Conservation (phyloP, 2,797 vertebrate species). For the Acanthurus lineatus region DNA sequence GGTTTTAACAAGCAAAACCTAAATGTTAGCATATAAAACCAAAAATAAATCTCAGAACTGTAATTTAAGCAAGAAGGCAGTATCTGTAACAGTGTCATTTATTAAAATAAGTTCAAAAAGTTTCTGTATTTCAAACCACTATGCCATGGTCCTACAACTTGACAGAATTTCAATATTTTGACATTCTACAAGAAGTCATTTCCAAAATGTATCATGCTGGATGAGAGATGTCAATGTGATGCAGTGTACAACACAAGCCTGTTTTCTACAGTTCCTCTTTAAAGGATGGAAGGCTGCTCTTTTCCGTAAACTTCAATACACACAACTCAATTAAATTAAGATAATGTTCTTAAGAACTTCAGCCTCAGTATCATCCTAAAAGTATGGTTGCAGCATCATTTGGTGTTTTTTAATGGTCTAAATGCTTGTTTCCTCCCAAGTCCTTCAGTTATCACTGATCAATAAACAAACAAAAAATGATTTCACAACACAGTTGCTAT, state of each 20-base stretch:
- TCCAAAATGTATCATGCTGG: slow-evolving; percentile 44
- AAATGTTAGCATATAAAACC: neutral
- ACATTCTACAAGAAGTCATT: slow-evolving; percentile 14
- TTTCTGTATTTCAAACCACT: slow-evolving; percentile 41
- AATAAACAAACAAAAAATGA: slow-evolving; percentile 47
- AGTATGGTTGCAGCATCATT: slow-evolving; percentile 24
- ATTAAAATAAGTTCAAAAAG: slow-evolving; percentile 67
- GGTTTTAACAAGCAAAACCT: neutral
- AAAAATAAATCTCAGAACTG: neutral
- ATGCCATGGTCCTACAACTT: slow-evolving; percentile 28
- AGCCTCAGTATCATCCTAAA: slow-evolving; percentile 41
- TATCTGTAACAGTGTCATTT: slow-evolving; percentile 63
- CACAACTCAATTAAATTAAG: slow-evolving; percentile 44
- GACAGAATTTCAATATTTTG: slow-evolving; percentile 40
- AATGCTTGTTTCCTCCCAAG: slow-evolving; percentile 13
- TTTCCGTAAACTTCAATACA: slow-evolving; percentile 28
- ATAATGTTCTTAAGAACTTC: slow-evolving; percentile 52
- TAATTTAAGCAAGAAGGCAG: neutral
- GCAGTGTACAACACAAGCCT: slow-evolving; percentile 31
- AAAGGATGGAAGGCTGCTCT: slow-evolving; percentile 1
- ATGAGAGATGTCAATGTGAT: slow-evolving; percentile 29
- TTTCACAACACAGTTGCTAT: slow-evolving; percentile 44
- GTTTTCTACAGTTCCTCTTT: slow-evolving; percentile 17
- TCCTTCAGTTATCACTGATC: slow-evolving; percentile 42
- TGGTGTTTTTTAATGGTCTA: slow-evolving; percentile 15